Conservation (phyloP, 2,113 vertebrate genomes). For the Actinemys pallida region DNA sequence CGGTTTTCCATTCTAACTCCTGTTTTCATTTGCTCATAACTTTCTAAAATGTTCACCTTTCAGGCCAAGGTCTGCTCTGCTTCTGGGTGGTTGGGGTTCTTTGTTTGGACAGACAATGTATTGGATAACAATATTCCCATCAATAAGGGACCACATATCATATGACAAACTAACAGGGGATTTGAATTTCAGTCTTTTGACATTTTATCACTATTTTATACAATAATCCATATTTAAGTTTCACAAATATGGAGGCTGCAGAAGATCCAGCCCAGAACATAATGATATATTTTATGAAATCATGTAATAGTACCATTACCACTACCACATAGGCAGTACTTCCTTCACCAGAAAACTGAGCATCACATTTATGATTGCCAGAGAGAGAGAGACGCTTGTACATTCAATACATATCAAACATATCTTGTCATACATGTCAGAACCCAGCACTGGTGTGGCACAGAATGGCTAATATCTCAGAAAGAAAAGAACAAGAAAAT, state of each 20-base stretch:
- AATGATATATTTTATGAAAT: background rate
- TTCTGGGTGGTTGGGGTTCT: background rate
- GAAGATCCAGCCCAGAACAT: background rate
- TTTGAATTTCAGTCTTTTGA: background rate
- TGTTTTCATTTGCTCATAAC: background rate
- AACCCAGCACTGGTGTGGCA: rapidly evolving
- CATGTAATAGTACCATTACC: background rate
- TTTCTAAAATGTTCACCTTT: background rate
- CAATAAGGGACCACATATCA: background rate
- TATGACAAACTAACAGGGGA: background rate
- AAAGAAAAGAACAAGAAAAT: background rate
- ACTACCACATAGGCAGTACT: background rate
- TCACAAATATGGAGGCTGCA: background rate
- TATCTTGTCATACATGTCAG: background rate
- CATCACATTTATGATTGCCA: background rate
- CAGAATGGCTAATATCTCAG: background rate
- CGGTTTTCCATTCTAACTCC: background rate
- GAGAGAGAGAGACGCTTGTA: background rate
- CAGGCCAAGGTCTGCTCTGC: background rate
- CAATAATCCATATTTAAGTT: background rate
- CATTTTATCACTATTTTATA: background rate
- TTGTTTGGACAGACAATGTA: background rate
- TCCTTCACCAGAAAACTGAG: background rate
- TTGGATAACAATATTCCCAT: background rate
- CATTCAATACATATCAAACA: background rate